phyloP scores from a whole-genome alignment of 1,140 invertebrate species.

The Dysdera silvatica region DNA sequence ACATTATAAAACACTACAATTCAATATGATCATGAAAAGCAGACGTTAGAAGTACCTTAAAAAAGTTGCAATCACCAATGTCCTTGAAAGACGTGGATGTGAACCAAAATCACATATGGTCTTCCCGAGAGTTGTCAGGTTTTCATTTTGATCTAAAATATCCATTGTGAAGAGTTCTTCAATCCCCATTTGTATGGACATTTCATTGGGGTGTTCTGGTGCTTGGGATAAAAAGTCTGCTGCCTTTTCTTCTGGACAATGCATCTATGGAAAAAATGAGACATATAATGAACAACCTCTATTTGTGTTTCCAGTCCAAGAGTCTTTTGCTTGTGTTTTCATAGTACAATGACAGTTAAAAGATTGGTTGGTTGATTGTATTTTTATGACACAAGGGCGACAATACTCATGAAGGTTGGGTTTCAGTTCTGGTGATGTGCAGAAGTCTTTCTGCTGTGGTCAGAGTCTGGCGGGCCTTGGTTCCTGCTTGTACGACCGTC shows the following conservation, averaged over 20 bases:
- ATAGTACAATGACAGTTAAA: no score
- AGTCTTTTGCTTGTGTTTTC: no score
- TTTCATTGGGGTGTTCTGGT: slow-evolving; percentile 77
- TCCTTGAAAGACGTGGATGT: slow-evolving; percentile 51
- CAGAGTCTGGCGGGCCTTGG: no score
- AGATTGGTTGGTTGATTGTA: no score
- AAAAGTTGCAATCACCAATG: slow-evolving; percentile 49
- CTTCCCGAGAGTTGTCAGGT: slow-evolving; percentile 52
- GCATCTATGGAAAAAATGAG: slow-evolving; percentile 32
- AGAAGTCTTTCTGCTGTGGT: no score
- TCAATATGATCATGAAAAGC: background rate
- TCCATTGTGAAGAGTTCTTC: slow-evolving; percentile 63
- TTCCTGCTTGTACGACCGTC: no score
- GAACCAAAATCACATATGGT: slow-evolving; percentile 48
- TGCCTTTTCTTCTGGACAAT: slow-evolving; percentile 41
- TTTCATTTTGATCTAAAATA: slow-evolving; percentile 52
- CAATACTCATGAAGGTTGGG: no score
- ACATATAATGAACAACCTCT: background rate
- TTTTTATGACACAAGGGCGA: no score
- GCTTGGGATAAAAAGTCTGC: slow-evolving; percentile 68
- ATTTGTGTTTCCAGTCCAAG: slow-evolving; percentile 44
- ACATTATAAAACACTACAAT: background rate
- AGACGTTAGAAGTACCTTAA: slow-evolving; percentile 43
- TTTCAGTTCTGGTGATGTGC: no score
- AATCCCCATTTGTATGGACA: slow-evolving; percentile 69